Evolutionary conservation across 2,888 invertebrate genomes (phyloP).

Genomic region (Poecilobothrus nobilitatus): DNA sequence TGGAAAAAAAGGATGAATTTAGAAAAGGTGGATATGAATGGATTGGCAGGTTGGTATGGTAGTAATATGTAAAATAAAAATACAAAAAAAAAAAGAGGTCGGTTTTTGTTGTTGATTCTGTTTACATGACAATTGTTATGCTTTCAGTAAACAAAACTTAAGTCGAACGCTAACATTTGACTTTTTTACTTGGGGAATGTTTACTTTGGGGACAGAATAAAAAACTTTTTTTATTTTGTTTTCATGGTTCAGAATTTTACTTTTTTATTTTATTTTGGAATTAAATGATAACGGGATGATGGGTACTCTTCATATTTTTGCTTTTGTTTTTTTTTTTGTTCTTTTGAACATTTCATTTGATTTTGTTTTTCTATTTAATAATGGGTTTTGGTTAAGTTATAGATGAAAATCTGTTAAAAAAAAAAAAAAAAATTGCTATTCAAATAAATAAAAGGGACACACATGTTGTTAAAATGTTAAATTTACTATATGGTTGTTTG

Average conservation of each 20-base stretch:
- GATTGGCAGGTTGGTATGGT: not conserved
- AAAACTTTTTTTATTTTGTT: not conserved
- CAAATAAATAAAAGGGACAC: no score
- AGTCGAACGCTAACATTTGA: conserved; percentile 3
- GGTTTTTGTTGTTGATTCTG: not conserved
- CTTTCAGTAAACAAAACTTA: conserved; percentile 3
- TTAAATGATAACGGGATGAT: not conserved
- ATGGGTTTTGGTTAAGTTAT: no score
- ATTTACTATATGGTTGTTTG: no score
- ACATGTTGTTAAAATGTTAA: no score
- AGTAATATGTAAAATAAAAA: not conserved
- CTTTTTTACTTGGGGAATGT: not conserved
- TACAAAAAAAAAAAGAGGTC: not conserved
- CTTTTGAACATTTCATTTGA: no score
- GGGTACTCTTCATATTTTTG: not conserved
- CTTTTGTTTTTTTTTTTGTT: not conserved
- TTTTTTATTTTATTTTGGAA: not conserved
- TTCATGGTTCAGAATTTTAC: no score
- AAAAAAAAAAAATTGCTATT: no score
- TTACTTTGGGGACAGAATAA: not conserved
- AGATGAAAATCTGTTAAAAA: no score
- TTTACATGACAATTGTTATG: conserved; percentile 6
- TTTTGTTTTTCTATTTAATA: no score
- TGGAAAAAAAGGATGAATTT: no score
- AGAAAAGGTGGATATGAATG: not conserved